Percentiles rank a stretch among this genome's conserved stretches.
These are phyloP conservation scores for Distichodus sexfasciatus DNA, from an alignment of 2,797 vertebrate species.

Conservation along the genomic window DNA sequence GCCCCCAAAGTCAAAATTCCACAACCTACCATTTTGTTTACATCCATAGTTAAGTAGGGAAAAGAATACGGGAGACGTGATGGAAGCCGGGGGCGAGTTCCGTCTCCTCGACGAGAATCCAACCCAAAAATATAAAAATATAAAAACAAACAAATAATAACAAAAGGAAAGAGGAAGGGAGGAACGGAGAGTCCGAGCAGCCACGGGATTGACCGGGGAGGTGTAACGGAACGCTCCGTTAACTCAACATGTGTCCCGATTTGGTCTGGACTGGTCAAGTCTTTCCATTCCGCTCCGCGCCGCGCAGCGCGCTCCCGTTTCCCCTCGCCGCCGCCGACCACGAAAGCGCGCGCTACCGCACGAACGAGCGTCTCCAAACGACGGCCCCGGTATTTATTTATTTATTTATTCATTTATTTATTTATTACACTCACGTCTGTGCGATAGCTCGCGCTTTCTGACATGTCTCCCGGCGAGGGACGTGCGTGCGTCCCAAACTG, in stretches of 20 bases:
- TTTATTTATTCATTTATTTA: too few species aligned
- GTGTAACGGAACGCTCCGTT: slow-evolving; percentile 59
- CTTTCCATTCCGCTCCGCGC: too few species aligned
- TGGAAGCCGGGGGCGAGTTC: neutral
- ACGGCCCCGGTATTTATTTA: too few species aligned
- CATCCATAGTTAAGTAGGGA: slow-evolving; percentile 64
- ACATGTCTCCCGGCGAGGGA: too few species aligned
- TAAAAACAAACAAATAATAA: slow-evolving; percentile 5
- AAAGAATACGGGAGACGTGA: neutral
- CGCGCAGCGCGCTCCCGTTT: neutral
- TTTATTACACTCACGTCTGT: too few species aligned
- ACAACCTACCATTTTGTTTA: slow-evolving; percentile 76
- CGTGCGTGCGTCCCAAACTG: too few species aligned
- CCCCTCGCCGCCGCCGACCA: too few species aligned
- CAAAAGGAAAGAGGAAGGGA: slow-evolving; percentile 32
- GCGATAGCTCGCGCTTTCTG: too few species aligned
- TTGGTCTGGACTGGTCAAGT: slow-evolving; percentile 70
- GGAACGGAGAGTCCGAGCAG: slow-evolving; percentile 16
- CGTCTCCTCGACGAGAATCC: neutral
- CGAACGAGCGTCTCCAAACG: too few species aligned
- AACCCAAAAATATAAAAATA: neutral
- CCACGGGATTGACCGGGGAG: too few species aligned
- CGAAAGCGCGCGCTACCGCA: too few species aligned
- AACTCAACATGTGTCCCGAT: slow-evolving; percentile 79
- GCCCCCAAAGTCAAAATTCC: neutral